Base-by-base conservation (phyloP, 2,888 invertebrate species). In the Eristalis pertinax region DNA sequence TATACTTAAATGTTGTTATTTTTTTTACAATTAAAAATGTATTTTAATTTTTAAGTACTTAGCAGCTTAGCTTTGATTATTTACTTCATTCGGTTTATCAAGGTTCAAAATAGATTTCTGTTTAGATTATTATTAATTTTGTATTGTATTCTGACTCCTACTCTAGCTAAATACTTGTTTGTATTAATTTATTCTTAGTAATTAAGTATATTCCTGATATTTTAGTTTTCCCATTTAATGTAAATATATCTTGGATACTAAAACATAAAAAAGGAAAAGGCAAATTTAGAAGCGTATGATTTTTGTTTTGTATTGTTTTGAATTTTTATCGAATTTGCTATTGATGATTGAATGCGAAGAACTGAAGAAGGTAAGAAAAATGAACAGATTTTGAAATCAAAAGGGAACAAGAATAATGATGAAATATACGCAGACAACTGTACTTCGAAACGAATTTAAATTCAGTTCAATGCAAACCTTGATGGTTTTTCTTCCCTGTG, bases 151-250 rank as follows among this genome's bases (percentile, higher is more conserved):
- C n/a, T 50, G 50, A 50, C n/a, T 8, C 19, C 68, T 77, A 82
- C 58, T 77, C 85, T 85, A 85, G 43, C 76, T 85, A 82, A 70
- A 78, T 72, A 63, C 43, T 3, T n/a, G 43, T n/a, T 4, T 50
- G 50, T 64, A 11, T 76, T 84, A 19, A 73, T 73, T 68, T 32
- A 63, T 50, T 1, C 50, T 68, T 77, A n/a, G 26, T 76, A 67
- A 63, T 35, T 77, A 58, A 73, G n/a, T 60, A 77, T 80, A 65
- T 82, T 75, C 82, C 82, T 78, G 82, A 82, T 78, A 82, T 82
- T 60, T 78, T 24, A 65, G 2, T 62, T 76, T 72, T 77, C 72
- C 24, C n/a, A 69, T 77, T 65, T 69, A 43, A 65, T 82, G 29
- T 68, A 56, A 65, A 74, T 74, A 69, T 69, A 43, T 22, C 70